Conservation (phyloP, 2,888 invertebrate species). For the Morpho deidamia region DNA sequence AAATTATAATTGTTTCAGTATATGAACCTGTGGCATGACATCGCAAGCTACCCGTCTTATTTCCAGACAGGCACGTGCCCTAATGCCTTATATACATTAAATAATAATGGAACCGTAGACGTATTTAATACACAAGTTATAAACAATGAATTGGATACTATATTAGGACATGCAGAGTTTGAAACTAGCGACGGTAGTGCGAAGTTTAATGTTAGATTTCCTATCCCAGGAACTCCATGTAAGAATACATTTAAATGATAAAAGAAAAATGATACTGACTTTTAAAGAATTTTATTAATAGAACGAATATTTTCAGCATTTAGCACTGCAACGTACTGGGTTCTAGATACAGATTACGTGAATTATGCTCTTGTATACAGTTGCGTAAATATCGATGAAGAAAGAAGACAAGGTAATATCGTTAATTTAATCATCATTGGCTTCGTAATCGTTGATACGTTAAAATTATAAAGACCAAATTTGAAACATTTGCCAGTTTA, state of each 20-base stretch:
- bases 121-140: slow-evolving; percentile 39
- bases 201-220: slow-evolving; percentile 80
- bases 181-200: slow-evolving; percentile 77
- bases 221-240: slow-evolving; percentile 17
- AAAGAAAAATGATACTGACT: no score
- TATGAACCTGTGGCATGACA: slow-evolving; percentile 46
- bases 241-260: background rate
- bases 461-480: no score
- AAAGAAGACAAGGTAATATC: slow-evolving; percentile 42
- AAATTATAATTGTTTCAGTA: slow-evolving; percentile 33
- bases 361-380: slow-evolving; percentile 81
- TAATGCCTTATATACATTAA: slow-evolving; percentile 41
- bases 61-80: slow-evolving; percentile 50
- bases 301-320: slow-evolving; percentile 30
- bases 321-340: slow-evolving; percentile 69
- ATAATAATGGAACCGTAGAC: slow-evolving; percentile 29
- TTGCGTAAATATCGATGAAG: slow-evolving; percentile 58
- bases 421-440: no score
- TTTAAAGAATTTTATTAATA: no score
- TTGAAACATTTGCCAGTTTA: no score
- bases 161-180: slow-evolving; percentile 39
- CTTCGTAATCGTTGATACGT: no score
- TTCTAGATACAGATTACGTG: slow-evolving; percentile 81
- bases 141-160: slow-evolving; percentile 37
- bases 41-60: slow-evolving; percentile 42